phyloP scores from a whole-genome alignment of 2,113 vertebrate species.

The Meles meles region DNA sequence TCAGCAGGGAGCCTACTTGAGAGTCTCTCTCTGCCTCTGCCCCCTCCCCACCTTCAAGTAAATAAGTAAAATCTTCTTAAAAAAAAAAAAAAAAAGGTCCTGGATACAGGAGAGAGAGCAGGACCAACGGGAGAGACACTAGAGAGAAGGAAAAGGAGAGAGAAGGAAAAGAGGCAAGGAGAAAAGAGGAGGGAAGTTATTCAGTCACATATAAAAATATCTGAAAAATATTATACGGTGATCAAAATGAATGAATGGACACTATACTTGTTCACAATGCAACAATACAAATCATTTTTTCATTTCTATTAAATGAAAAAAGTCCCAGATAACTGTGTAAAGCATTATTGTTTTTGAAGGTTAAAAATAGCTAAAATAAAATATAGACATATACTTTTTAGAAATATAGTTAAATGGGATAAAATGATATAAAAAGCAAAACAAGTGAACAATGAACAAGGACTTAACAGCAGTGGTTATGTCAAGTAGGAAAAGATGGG shows the following conservation, averaged over 20 bases:
- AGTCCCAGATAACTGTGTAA: background rate
- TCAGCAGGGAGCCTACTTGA: background rate
- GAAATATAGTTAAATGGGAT: background rate
- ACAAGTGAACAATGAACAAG: background rate
- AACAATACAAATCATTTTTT: background rate
- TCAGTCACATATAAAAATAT: background rate
- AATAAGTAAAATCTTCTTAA: background rate
- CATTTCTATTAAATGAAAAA: background rate
- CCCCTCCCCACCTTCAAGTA: background rate
- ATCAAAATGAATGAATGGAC: background rate
- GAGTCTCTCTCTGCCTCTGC: background rate
- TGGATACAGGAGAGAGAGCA: background rate
- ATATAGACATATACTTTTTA: background rate
- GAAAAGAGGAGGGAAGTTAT: background rate
- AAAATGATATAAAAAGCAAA: background rate
- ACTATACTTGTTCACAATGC: background rate
- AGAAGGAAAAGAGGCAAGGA: background rate
- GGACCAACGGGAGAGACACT: background rate
- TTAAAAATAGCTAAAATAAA: slow-evolving; percentile 12
- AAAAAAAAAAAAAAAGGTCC: background rate
- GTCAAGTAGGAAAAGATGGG: background rate
- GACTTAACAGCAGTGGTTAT: background rate
- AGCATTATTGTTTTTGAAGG: background rate
- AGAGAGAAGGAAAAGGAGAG: background rate
- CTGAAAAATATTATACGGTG: background rate